A percentile compares a stretch with the other conserved stretches of the same genome.
Evolutionary conservation across 2,888 invertebrate species (phyloP).

Genomic region (Erannis defoliaria): DNA sequence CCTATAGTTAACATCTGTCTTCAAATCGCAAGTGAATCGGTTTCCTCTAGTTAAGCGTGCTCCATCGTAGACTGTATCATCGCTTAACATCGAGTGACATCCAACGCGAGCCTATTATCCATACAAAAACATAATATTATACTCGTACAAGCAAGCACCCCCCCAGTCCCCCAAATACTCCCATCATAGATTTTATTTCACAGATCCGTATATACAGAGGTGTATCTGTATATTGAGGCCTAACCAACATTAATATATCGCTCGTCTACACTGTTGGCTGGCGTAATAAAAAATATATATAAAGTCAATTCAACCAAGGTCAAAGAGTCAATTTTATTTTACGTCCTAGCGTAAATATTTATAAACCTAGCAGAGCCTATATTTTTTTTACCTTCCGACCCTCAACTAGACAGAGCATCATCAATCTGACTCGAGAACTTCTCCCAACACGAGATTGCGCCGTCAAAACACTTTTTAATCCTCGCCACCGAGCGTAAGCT

Average conservation of each 20-base stretch:
- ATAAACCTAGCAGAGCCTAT: constrained; percentile 1
- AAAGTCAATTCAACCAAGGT: neutral
- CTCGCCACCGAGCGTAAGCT: constrained; percentile 1
- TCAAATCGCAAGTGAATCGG: too few species aligned
- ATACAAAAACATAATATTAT: too few species aligned
- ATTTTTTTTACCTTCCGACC: constrained; percentile 8
- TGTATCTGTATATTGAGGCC: neutral
- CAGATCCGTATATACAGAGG: too few species aligned
- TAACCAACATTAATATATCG: neutral
- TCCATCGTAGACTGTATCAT: too few species aligned
- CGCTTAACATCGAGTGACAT: too few species aligned
- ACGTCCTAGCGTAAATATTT: neutral
- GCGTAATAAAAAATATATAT: neutral
- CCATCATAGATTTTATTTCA: too few species aligned
- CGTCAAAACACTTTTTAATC: constrained; percentile 25
- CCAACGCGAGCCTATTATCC: too few species aligned
- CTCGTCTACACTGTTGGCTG: neutral
- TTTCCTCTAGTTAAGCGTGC: too few species aligned
- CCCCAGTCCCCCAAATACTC: too few species aligned
- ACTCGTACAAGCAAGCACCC: too few species aligned
- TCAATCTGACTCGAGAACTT: constrained; percentile 23
- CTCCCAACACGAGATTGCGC: constrained; percentile 14
- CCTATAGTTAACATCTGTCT: too few species aligned
- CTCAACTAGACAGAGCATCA: constrained; percentile 20
- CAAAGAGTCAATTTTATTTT: neutral